Evolutionary conservation across 2,888 invertebrate species (phyloP).

Genomic region (Hypsopygia costalis): DNA sequence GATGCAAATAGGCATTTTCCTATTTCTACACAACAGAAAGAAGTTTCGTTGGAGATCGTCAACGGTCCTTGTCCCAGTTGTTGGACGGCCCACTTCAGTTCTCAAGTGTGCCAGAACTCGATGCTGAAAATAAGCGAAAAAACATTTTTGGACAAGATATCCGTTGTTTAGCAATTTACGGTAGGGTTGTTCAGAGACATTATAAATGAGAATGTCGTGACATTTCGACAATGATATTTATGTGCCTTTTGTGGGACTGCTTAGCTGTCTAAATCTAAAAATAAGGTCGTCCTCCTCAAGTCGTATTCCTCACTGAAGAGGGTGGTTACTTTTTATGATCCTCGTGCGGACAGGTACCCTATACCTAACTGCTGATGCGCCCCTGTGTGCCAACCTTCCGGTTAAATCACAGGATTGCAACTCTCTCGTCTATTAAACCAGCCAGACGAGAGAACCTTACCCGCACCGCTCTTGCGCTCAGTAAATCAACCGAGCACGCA

Average conservation of each 20-base stretch:
- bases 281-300: no score
- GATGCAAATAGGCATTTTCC: slow-evolving; percentile 1
- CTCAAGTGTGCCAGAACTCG: slow-evolving; percentile 28
- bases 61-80: slow-evolving; percentile 43
- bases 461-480: no score
- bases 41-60: slow-evolving; percentile 32
- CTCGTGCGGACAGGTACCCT: no score
- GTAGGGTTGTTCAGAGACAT: background rate
- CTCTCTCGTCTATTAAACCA: no score
- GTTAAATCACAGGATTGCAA: no score
- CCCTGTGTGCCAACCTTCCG: no score
- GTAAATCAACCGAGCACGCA: no score
- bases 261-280: no score
- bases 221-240: background rate
- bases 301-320: no score
- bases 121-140: slow-evolving; percentile 35
- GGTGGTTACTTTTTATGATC: no score
- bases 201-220: background rate
- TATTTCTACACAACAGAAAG: slow-evolving; percentile 26
- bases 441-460: no score
- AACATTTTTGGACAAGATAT: slow-evolving; percentile 30
- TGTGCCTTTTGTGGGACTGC: background rate
- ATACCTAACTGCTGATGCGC: no score
- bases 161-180: slow-evolving; percentile 10
- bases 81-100: slow-evolving; percentile 31